These are phyloP conservation scores for Meteorus cinctellus DNA, from an alignment of 2,888 invertebrate genomes.

Conservation along the genomic window DNA sequence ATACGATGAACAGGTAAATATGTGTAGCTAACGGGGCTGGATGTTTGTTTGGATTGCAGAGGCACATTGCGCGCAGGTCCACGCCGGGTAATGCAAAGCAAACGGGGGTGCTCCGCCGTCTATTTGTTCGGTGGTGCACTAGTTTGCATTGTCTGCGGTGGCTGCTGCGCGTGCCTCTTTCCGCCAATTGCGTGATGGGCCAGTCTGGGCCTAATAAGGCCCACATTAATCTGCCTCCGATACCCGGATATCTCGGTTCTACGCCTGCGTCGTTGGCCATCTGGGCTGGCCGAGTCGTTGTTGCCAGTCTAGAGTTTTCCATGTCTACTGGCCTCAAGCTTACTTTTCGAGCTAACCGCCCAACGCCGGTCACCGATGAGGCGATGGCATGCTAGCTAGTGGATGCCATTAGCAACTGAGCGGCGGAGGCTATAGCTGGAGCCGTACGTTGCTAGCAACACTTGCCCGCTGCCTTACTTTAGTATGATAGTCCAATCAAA, in stretches of 20 bases:
- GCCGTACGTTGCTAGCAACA: conserved; percentile 72
- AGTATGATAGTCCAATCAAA: conserved; percentile 45
- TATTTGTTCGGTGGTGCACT: conserved; percentile 69
- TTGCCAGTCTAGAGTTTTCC: conserved; percentile 68
- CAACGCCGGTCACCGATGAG: conserved; percentile 66
- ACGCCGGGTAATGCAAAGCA: conserved; percentile 74
- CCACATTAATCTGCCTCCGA: conserved; percentile 63
- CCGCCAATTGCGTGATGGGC: conserved; percentile 69
- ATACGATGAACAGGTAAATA: conserved; percentile 55
- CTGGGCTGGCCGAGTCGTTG: conserved; percentile 68
- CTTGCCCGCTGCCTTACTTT: conserved; percentile 65
- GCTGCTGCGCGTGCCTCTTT: conserved; percentile 73
- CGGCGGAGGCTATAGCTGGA: conserved; percentile 71
- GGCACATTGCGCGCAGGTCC: conserved; percentile 74
- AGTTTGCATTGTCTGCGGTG: conserved; percentile 74
- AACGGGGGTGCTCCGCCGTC: conserved; percentile 69
- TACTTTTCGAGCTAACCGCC: conserved; percentile 57
- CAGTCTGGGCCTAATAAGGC: conserved; percentile 64
- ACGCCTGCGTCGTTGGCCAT: conserved; percentile 65
- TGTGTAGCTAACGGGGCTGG: conserved; percentile 71
- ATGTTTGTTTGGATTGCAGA: conserved; percentile 74
- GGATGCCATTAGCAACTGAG: conserved; percentile 69
- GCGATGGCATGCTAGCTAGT: conserved; percentile 66
- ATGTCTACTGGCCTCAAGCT: conserved; percentile 67
- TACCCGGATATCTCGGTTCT: conserved; percentile 66